Conservation (phyloP, 2,797 vertebrate genomes). For the Argya squamiceps region DNA sequence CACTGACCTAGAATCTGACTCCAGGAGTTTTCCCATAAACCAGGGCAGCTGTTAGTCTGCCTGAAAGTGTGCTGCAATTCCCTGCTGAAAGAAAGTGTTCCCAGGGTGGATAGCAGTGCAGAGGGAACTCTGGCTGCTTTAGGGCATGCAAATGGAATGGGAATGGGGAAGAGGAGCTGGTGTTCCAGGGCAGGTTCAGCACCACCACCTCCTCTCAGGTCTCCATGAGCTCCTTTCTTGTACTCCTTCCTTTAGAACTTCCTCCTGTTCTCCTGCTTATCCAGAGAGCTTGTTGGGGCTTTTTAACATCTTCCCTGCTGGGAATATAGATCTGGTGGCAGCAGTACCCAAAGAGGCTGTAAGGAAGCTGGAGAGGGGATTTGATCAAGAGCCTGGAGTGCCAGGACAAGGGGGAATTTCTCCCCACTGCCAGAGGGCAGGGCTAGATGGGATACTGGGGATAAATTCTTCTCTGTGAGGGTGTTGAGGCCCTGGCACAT, state of each 20-base stretch:
- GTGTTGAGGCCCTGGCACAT: background rate
- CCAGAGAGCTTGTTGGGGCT: background rate
- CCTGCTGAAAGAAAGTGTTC: background rate
- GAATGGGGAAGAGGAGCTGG: fast-evolving
- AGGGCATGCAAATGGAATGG: fast-evolving
- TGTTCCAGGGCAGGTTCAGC: fast-evolving
- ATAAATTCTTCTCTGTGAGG: background rate
- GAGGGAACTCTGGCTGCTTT: background rate
- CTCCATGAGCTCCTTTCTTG: background rate
- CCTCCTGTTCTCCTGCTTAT: background rate
- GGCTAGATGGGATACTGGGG: background rate
- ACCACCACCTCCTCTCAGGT: background rate
- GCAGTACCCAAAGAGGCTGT: background rate
- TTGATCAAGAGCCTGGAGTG: background rate
- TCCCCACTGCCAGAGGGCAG: background rate
- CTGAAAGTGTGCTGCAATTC: background rate
- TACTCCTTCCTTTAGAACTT: background rate
- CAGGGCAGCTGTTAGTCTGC: background rate
- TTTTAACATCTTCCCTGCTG: background rate
- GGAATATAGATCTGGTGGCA: background rate
- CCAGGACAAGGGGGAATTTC: background rate
- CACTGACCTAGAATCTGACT: background rate
- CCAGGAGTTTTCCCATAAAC: fast-evolving
- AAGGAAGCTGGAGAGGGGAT: background rate
- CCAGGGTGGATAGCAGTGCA: fast-evolving